These are phyloP conservation scores for Hylia prasina DNA, from an alignment of 2,113 vertebrate genomes.

Conservation along the genomic window DNA sequence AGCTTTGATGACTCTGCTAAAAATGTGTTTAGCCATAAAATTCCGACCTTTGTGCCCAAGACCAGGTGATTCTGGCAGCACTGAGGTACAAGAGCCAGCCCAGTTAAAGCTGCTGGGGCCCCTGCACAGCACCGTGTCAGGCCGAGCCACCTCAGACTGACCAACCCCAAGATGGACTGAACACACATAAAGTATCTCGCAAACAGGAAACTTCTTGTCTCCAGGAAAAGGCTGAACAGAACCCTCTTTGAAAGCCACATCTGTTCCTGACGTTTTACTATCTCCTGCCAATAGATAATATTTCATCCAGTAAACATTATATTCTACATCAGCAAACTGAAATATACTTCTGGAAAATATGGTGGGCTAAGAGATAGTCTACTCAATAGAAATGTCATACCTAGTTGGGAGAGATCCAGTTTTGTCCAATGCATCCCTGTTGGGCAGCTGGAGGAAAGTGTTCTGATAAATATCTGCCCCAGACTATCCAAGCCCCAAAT, in stretches of 20 bases:
- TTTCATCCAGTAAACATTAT: neutral
- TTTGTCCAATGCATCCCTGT: conserved; percentile 89
- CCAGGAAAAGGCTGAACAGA: neutral
- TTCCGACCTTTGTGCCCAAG: neutral
- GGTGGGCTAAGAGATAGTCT: neutral
- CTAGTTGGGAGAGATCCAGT: conserved; percentile 94
- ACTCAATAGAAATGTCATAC: conserved; percentile 64
- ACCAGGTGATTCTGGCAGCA: neutral
- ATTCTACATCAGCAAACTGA: neutral
- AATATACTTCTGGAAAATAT: neutral
- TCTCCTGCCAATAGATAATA: neutral
- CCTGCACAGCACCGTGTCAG: neutral
- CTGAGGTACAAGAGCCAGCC: neutral
- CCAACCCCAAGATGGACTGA: neutral
- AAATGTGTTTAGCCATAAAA: neutral
- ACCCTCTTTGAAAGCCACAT: neutral
- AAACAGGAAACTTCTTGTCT: neutral
- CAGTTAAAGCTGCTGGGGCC: neutral
- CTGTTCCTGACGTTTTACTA: neutral
- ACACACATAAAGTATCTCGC: neutral
- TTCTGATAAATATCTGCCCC: conserved; percentile 86
- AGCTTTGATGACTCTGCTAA: neutral
- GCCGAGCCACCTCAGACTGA: rapidly evolving
- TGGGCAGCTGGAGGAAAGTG: conserved; percentile 86
- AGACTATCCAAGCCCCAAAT: conserved; percentile 89